phyloP scores from a whole-genome alignment of 1,140 invertebrate species.

The Trichonephila clavipes region DNA sequence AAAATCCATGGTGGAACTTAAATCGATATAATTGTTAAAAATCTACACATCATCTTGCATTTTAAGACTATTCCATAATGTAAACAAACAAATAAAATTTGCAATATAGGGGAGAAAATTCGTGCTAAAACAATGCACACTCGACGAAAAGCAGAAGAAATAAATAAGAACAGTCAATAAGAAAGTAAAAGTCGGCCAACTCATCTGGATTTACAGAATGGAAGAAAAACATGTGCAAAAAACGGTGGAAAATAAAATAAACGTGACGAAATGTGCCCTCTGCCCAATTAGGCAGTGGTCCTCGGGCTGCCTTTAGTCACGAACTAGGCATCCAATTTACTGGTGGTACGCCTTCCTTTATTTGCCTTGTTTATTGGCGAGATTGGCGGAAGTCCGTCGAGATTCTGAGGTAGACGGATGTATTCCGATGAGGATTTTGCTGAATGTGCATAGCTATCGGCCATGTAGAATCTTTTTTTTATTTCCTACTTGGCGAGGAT shows the following conservation, averaged over 20 bases:
- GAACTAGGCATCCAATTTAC: slow-evolving; percentile 69
- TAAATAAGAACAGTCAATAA: neutral
- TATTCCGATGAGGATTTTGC: slow-evolving; percentile 44
- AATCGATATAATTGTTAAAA: no score
- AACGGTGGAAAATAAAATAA: slow-evolving; percentile 45
- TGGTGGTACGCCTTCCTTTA: slow-evolving; percentile 23
- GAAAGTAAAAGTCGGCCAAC: slow-evolving; percentile 13
- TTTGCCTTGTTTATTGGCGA: slow-evolving; percentile 70
- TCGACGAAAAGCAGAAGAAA: neutral
- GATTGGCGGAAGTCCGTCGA: slow-evolving; percentile 62
- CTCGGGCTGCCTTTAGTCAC: slow-evolving; percentile 68
- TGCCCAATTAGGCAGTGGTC: slow-evolving; percentile 62
- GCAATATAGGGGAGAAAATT: neutral
- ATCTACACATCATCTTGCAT: no score
- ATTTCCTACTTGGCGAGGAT: neutral
- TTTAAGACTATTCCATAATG: neutral
- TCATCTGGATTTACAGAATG: slow-evolving; percentile 35
- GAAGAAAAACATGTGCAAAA: slow-evolving; percentile 32
- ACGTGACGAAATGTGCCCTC: slow-evolving; percentile 61
- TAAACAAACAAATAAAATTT: neutral
- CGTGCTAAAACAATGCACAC: neutral
- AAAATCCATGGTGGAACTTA: no score
- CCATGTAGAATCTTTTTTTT: slow-evolving; percentile 4
- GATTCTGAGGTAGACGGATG: slow-evolving; percentile 14
- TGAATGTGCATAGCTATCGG: slow-evolving; percentile 45